Percentiles rank a stretch among this genome's conserved stretches.
phyloP scores from a whole-genome alignment of 2,797 vertebrate genomes.

The Chaetophractus vellerosus region DNA sequence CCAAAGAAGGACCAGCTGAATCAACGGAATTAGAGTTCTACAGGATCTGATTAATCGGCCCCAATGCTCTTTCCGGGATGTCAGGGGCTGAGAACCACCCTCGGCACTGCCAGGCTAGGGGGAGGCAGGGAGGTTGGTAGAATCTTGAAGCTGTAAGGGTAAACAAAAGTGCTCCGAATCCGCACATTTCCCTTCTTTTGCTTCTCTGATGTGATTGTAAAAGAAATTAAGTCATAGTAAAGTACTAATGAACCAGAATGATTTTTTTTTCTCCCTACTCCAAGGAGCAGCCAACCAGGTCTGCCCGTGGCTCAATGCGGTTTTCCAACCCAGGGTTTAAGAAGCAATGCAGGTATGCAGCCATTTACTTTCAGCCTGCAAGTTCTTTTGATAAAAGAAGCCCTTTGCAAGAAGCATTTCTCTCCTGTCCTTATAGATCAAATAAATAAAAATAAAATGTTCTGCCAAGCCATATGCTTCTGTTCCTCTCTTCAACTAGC shows the following conservation, averaged over 20 bases:
- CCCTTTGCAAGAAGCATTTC: conserved; percentile 82
- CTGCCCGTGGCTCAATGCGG: conserved; percentile 70
- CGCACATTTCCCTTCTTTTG: neutral
- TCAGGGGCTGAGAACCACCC: neutral
- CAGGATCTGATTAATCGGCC: neutral
- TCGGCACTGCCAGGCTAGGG: neutral
- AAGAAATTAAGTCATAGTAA: conserved; percentile 49
- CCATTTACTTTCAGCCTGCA: conserved; percentile 81
- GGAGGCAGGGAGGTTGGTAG: neutral
- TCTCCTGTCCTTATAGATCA: conserved; percentile 83
- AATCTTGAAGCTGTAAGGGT: neutral
- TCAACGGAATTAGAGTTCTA: neutral
- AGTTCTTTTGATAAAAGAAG: conserved; percentile 85
- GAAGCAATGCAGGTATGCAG: conserved; percentile 79
- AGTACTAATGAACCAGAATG: neutral
- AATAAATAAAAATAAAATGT: conserved; percentile 85
- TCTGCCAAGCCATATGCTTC: conserved; percentile 83
- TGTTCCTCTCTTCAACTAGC: conserved; percentile 80
- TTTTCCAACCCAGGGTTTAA: conserved; percentile 77
- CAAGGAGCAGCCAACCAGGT: conserved; percentile 48
- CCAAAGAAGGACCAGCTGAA: neutral
- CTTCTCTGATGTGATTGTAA: neutral
- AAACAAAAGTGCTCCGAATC: neutral
- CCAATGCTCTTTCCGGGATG: neutral
- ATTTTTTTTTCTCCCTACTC: conserved; percentile 55